A percentile compares a stretch with the other conserved stretches of the same genome.
Conservation (phyloP, 2,113 vertebrate genomes). For the Atlantisia rogersi region DNA sequence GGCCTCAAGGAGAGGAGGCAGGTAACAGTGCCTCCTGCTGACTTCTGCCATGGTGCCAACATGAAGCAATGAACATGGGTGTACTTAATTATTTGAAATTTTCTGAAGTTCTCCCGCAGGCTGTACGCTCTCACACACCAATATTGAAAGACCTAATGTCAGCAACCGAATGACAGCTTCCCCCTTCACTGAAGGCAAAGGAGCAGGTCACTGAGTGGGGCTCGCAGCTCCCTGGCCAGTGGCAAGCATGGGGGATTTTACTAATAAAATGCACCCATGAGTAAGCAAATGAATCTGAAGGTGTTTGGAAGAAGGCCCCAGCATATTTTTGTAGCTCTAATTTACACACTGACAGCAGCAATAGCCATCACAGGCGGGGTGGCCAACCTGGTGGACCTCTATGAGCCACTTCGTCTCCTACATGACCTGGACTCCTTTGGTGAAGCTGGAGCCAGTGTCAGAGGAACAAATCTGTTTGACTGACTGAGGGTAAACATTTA, state of each 20-base stretch:
- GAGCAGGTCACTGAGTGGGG: accelerated
- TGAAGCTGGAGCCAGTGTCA: neutral
- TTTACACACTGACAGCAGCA: neutral
- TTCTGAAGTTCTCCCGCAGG: neutral
- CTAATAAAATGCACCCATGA: neutral
- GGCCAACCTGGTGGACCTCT: neutral
- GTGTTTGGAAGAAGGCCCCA: neutral
- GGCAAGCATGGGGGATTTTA: neutral
- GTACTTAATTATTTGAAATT: neutral
- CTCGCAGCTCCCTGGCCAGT: accelerated
- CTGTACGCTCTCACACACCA: neutral
- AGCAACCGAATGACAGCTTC: neutral
- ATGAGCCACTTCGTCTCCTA: neutral
- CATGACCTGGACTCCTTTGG: neutral
- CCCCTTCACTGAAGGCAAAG: neutral
- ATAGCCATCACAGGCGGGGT: neutral
- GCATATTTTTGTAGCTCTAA: neutral
- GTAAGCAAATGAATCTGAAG: neutral
- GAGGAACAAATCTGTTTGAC: neutral
- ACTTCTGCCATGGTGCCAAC: neutral
- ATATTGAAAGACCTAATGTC: neutral
- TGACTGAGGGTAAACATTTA: neutral
- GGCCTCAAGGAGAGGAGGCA: neutral
- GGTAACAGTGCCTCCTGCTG: neutral
- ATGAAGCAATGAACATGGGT: accelerated